Base-by-base conservation (phyloP, 1,140 invertebrate genomes). In the Zophobas atratus region DNA sequence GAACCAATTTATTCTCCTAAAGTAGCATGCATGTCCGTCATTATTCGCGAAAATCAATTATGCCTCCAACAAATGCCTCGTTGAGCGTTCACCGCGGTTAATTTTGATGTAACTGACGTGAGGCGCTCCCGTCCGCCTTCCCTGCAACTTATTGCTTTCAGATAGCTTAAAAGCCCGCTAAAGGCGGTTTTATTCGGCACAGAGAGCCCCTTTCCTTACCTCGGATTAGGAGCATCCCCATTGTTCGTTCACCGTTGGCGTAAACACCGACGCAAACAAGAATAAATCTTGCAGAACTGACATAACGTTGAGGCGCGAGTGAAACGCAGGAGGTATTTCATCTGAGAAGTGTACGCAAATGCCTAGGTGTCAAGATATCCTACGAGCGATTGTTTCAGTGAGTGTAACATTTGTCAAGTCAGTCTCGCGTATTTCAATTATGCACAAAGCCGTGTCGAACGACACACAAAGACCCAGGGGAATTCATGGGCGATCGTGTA, bases 371-470 rank as follows among this genome's bases (percentile, higher is more conserved):
- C 76, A 77, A 70, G 63, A 71, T 71, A 70, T 77, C 71, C 76
- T 70, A 48, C 63, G 56, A 77, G 51, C 71, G 76, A 77, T 77
- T 77, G 76, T 77, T 77, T 77, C 76, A 36, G 33, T 35, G 63
- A 53, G 63, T 20, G 20, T 57, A 71, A 77, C 76, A 70, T 77
- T 77, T 77, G 76, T 77, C 76, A 77, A 77, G 76, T 57, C 51
- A 51, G 63, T 56, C 76, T 77, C 53, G 71, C 76, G 76, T 67
- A 77, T 77, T 77, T 77, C 76, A 77, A 77, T 77, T 77, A 77
- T 77, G 76, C 76, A 77, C 48, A 70, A 55, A 73, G 71, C 71
- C 71, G 49, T 73, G 71, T 73, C 71, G 55, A 73, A 56, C 63
- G 43, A 34, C 43, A 70, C 70, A 72, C 71, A 73, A 73, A 73